A percentile compares a stretch with the other conserved stretches of the same genome.
Evolutionary conservation across 2,888 invertebrate species (phyloP).

Genomic region (Drosophila maculinotata): DNA sequence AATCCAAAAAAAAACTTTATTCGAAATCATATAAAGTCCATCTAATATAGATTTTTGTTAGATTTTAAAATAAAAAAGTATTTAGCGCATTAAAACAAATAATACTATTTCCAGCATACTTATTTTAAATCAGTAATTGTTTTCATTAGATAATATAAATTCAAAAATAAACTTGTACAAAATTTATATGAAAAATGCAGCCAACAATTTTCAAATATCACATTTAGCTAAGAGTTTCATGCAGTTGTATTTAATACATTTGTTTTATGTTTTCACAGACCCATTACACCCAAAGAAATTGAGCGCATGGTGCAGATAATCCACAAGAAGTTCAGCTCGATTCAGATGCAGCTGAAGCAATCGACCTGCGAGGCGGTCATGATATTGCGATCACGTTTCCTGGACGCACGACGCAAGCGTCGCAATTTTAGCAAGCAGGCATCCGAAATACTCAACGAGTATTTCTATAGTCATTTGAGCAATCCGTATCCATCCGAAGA

Average conservation of each 20-base stretch:
- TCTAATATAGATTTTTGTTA: too few species aligned
- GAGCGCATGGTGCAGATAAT: conserved; percentile 99
- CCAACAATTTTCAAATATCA: too few species aligned
- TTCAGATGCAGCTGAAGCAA: conserved; percentile 99
- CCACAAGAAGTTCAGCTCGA: conserved; percentile 98
- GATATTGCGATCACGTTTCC: conserved; percentile 93
- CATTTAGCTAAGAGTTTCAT: too few species aligned
- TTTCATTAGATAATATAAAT: too few species aligned
- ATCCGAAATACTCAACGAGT: conserved; percentile 99
- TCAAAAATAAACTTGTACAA: too few species aligned
- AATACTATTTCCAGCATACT: too few species aligned
- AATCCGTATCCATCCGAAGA: conserved; percentile 99
- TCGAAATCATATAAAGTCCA: too few species aligned
- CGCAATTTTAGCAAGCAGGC: conserved; percentile 99
- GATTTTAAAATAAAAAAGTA: too few species aligned
- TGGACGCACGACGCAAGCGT: conserved; percentile 94
- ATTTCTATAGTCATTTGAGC: conserved; percentile 99
- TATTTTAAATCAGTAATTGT: too few species aligned
- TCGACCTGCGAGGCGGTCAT: conserved; percentile 99
- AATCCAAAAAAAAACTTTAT: too few species aligned
- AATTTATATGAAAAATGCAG: too few species aligned
- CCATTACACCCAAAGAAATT: conserved; percentile 99
- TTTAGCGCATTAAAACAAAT: too few species aligned
- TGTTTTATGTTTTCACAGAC: conserved; percentile 86
- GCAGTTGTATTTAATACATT: neutral